Conservation (phyloP, 2,888 invertebrate species). For the Nemapogon koenigi region DNA sequence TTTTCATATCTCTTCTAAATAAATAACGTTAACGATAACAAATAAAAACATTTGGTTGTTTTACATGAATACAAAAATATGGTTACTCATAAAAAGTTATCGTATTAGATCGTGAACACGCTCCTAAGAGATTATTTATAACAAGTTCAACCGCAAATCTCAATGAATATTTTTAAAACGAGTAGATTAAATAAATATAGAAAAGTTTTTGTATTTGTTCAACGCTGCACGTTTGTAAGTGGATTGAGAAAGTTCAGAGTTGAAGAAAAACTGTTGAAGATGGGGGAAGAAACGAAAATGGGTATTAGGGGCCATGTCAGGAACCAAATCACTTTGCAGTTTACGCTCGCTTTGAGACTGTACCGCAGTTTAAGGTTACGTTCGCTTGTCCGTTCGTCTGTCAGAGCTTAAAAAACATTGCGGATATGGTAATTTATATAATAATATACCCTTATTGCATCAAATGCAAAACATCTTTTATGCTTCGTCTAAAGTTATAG, state of each 20-base stretch:
- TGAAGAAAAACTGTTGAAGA: slow-evolving; percentile 55
- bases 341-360: too few species aligned
- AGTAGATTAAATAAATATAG: slow-evolving; percentile 56
- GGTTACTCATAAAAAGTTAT: slow-evolving; percentile 5
- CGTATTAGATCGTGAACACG: slow-evolving; percentile 6
- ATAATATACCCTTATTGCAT: too few species aligned
- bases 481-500: too few species aligned
- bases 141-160: slow-evolving; percentile 42
- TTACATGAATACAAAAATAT: too few species aligned
- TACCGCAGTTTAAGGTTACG: too few species aligned
- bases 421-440: too few species aligned
- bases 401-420: too few species aligned
- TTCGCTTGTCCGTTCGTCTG: too few species aligned
- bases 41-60: too few species aligned
- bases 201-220: slow-evolving; percentile 62
- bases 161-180: slow-evolving; percentile 58
- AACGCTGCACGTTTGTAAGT: slow-evolving; percentile 61
- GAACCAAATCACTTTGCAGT: neutral
- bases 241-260: slow-evolving; percentile 64
- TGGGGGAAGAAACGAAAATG: slow-evolving; percentile 39
- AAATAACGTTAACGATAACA: too few species aligned
- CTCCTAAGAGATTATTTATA: slow-evolving; percentile 48
- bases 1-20: too few species aligned
- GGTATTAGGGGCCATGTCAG: slow-evolving; percentile 28
- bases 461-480: too few species aligned